These are phyloP conservation scores for Tachysurus fulvidraco DNA, from an alignment of 2,113 vertebrate species.

Conservation along the genomic window DNA sequence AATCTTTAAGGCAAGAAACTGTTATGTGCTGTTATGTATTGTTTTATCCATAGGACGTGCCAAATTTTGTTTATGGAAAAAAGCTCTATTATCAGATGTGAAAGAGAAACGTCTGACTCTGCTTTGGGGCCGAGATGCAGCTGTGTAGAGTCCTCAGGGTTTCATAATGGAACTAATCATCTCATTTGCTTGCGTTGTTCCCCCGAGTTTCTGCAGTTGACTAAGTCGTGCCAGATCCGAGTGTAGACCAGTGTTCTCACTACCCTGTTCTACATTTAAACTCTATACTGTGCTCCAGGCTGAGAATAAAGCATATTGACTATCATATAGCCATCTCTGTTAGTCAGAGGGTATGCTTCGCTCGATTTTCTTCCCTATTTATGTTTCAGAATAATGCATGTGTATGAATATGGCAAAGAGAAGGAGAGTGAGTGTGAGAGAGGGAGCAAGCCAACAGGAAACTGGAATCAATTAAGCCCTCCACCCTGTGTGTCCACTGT, in stretches of 20 bases:
- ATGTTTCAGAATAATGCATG: slow-evolving; percentile 34
- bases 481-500: slow-evolving; percentile 52
- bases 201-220: slow-evolving; percentile 41
- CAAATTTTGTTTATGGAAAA: slow-evolving; percentile 22
- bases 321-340: slow-evolving; percentile 27
- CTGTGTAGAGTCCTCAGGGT: slow-evolving; percentile 65
- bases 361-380: slow-evolving; percentile 23
- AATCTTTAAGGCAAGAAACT: slow-evolving; percentile 12
- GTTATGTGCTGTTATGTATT: background rate
- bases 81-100: slow-evolving; percentile 15
- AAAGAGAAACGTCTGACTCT: slow-evolving; percentile 5
- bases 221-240: slow-evolving; percentile 44
- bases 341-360: slow-evolving; percentile 19
- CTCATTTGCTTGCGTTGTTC: slow-evolving; percentile 66
- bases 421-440: slow-evolving; percentile 15
- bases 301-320: slow-evolving; percentile 15
- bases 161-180: slow-evolving; percentile 66
- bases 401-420: slow-evolving; percentile 35
- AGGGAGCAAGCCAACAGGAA: slow-evolving; percentile 41
- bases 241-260: slow-evolving; percentile 35
- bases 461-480: slow-evolving; percentile 54
- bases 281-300: slow-evolving; percentile 8
- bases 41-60: slow-evolving; percentile 9
- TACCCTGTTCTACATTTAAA: slow-evolving; percentile 47
- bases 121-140: slow-evolving; percentile 59